Base-by-base conservation (phyloP, 2,888 invertebrate species). In the Choristoneura rosaceana region DNA sequence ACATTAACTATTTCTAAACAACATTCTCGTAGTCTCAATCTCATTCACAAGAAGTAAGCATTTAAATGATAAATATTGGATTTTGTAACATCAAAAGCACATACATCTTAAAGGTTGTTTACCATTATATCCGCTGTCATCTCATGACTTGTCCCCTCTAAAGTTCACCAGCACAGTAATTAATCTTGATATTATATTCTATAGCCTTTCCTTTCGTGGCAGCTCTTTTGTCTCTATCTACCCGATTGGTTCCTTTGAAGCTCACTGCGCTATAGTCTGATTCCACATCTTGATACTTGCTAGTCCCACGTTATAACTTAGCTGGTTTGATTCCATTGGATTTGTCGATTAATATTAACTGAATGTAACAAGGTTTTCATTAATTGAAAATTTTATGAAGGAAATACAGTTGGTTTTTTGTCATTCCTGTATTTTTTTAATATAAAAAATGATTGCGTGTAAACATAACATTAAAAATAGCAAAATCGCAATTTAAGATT, bases 171-270 rank as follows among this genome's bases (percentile, higher is more conserved):
- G 71, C 63, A 71, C 59, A 38, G 64, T 69, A 73, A 73, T 73
- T 73, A 73, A 73, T 73, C 73, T 73, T 73, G 73, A 73, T 73
- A 69, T 73, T 73, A 69, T 69, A 73, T 69, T 73, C 68, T 71
- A 71, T 71, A 67, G 67, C 63, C 45, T 62, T 52, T 67, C 68
- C 73, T 64, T 68, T 59, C 59, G 64, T 68, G 64, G 71, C 71
- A 52, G 73, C 63, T 73, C 73, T 73, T 73, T 73, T 73, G 73
- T 73, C 69, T 69, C 58, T 73, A 61, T 63, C 64, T 60, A 59
- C 50, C 60, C 73, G 63, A 73, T 73, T 63, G 71, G 71, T 63
- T 71, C 71, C 73, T 73, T 73, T 73, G 64, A 73, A 55, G 65
- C 65, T 14, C 60, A 50, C 25, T 69, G 68, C 15, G 52, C 61